Percentiles rank a stretch among this genome's conserved stretches.
Conservation (phyloP, 2,113 vertebrate genomes). For the Silurus asotus region DNA sequence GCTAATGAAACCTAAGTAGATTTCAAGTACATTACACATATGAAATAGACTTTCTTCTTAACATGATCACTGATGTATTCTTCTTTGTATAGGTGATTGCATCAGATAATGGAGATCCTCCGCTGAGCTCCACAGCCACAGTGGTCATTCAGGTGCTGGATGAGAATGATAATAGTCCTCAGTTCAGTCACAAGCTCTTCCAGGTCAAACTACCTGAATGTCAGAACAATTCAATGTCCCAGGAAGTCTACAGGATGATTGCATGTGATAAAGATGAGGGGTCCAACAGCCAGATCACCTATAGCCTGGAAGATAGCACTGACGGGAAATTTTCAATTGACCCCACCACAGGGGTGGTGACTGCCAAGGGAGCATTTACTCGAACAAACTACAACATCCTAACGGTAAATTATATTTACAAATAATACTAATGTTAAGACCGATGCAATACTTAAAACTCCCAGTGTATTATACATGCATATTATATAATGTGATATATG, state of each 20-base stretch:
- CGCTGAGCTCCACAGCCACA: slow-evolving; percentile 83
- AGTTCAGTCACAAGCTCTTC: slow-evolving; percentile 88
- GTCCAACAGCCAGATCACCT: slow-evolving; percentile 81
- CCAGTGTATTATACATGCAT: not conserved
- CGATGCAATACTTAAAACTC: no score
- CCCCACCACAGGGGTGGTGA: slow-evolving; percentile 77
- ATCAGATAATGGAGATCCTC: slow-evolving; percentile 83
- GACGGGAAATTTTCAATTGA: slow-evolving; percentile 79
- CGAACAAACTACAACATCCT: slow-evolving; percentile 89
- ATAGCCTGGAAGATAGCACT: slow-evolving; percentile 77
- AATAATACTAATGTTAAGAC: not conserved
- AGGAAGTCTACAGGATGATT: slow-evolving; percentile 82
- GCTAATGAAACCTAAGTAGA: not conserved
- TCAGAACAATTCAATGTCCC: slow-evolving; percentile 12
- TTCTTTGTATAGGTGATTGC: slow-evolving; percentile 81
- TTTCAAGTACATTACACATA: not conserved
- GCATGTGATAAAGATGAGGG: slow-evolving; percentile 86
- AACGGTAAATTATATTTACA: slow-evolving; percentile 69
- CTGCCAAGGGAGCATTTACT: slow-evolving; percentile 77
- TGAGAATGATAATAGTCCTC: slow-evolving; percentile 86
- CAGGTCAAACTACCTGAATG: slow-evolving; percentile 81
- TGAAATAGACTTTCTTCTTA: not conserved
- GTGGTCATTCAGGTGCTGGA: slow-evolving; percentile 85
- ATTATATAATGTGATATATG: not conserved
- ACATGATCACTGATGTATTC: not conserved